Evolutionary conservation across 1,140 invertebrate species (phyloP).

Genomic region (Drosophila busckii): DNA sequence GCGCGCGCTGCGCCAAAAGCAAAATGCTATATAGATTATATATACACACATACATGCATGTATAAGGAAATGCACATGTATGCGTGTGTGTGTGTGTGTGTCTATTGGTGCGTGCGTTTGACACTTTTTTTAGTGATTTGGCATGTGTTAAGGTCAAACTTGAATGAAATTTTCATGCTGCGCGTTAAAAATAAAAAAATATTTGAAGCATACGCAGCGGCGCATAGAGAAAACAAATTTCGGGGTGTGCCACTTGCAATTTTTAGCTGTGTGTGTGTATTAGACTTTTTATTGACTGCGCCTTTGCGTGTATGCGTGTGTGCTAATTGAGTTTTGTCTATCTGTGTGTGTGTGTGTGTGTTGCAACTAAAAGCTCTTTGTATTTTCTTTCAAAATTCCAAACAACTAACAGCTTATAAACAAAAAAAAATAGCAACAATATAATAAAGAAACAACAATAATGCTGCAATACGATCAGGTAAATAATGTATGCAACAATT

Average conservation of each 20-base stretch:
- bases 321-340: slow-evolving; percentile 33
- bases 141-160: slow-evolving; percentile 44
- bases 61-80: slow-evolving; percentile 9
- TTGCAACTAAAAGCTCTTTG: slow-evolving; percentile 5
- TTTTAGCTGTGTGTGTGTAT: slow-evolving; percentile 22
- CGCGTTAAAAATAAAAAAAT: slow-evolving; percentile 16
- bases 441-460: slow-evolving; percentile 26
- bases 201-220: slow-evolving; percentile 20
- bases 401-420: slow-evolving; percentile 8
- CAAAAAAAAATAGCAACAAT: slow-evolving; percentile 17
- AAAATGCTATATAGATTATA: slow-evolving; percentile 1
- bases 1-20: slow-evolving; percentile 43
- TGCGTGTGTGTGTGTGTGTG: slow-evolving; percentile 2
- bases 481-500: slow-evolving; percentile 35
- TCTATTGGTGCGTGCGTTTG: slow-evolving; percentile 27
- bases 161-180: slow-evolving; percentile 9
- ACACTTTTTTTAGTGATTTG: slow-evolving; percentile 17
- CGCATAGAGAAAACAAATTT: background rate
- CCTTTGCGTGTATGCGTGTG: slow-evolving; percentile 12
- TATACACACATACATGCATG: background rate
- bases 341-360: slow-evolving; percentile 15
- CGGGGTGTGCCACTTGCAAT: background rate
- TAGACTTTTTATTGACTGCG: slow-evolving; percentile 39
- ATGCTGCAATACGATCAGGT: slow-evolving; percentile 60
- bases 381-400: slow-evolving; percentile 36